A percentile compares a stretch with the other conserved stretches of the same genome.
These are phyloP conservation scores for Halcyon smyrnensis DNA, from an alignment of 2,797 vertebrate species.

Conservation along the genomic window DNA sequence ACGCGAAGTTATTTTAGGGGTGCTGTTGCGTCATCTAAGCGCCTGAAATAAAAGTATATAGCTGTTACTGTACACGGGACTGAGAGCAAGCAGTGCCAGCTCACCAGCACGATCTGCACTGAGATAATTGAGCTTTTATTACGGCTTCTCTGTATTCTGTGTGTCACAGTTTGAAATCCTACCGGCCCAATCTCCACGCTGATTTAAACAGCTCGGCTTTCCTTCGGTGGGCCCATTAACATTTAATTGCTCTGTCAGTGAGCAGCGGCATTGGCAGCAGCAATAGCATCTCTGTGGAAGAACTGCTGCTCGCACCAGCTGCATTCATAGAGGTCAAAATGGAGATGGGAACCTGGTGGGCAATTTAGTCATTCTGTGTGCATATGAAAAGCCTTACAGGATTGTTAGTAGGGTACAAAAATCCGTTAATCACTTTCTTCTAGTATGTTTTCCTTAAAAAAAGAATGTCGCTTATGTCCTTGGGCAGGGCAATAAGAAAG, in stretches of 20 bases:
- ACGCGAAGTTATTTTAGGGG: background rate
- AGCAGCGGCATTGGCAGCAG: background rate
- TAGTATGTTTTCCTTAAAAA: background rate
- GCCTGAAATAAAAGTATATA: accelerated
- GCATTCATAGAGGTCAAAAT: accelerated
- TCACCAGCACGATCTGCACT: accelerated
- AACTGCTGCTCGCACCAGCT: background rate
- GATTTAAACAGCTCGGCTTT: background rate
- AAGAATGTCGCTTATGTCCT: accelerated
- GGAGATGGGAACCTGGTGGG: background rate
- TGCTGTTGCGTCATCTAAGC: background rate
- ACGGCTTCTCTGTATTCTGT: accelerated
- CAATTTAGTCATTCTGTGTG: background rate
- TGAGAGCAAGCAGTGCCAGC: accelerated
- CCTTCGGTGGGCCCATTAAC: background rate
- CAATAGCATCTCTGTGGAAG: background rate
- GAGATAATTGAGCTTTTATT: accelerated
- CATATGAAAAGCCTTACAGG: background rate
- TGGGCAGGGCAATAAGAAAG: background rate
- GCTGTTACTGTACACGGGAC: accelerated
- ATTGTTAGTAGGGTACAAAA: background rate
- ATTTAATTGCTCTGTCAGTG: background rate
- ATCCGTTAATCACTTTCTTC: background rate
- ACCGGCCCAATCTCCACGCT: background rate
- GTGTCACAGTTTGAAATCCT: background rate